A percentile compares a stretch with the other conserved stretches of the same genome.
These are phyloP conservation scores for Babyrousa celebensis DNA, from an alignment of 2,797 vertebrate genomes.

Conservation along the genomic window DNA sequence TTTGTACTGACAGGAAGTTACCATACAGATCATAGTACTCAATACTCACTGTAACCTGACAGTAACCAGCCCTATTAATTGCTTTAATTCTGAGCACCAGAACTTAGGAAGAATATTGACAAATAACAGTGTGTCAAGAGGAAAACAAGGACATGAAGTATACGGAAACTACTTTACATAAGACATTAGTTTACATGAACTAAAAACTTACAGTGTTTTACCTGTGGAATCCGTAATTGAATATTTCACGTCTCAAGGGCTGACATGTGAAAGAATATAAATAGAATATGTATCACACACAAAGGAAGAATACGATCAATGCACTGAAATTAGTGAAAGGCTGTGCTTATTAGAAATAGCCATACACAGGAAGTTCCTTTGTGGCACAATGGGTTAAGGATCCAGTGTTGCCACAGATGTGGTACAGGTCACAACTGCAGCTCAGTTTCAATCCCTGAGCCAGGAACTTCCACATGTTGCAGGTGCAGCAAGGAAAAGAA, in stretches of 20 bases:
- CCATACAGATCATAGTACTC: neutral
- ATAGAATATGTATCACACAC: neutral
- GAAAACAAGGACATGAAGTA: neutral
- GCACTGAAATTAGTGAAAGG: constrained; percentile 34
- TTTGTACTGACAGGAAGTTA: constrained; percentile 33
- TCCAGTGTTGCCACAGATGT: no score
- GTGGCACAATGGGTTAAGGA: no score
- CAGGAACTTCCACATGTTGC: no score
- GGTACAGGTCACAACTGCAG: no score
- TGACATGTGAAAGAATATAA: neutral
- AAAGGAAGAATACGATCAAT: neutral
- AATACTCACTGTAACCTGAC: neutral
- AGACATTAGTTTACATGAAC: neutral
- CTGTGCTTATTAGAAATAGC: constrained; percentile 18
- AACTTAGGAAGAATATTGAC: neutral
- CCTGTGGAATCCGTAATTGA: neutral
- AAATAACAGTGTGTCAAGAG: neutral
- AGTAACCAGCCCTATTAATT: neutral
- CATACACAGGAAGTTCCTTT: neutral
- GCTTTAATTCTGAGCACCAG: neutral
- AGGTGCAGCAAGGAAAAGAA: no score
- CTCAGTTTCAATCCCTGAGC: no score
- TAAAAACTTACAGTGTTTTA: neutral
- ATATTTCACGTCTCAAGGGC: neutral
- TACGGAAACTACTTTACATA: neutral